Base-by-base conservation (phyloP, 2,797 vertebrate species). In the Gobio occitaniae region DNA sequence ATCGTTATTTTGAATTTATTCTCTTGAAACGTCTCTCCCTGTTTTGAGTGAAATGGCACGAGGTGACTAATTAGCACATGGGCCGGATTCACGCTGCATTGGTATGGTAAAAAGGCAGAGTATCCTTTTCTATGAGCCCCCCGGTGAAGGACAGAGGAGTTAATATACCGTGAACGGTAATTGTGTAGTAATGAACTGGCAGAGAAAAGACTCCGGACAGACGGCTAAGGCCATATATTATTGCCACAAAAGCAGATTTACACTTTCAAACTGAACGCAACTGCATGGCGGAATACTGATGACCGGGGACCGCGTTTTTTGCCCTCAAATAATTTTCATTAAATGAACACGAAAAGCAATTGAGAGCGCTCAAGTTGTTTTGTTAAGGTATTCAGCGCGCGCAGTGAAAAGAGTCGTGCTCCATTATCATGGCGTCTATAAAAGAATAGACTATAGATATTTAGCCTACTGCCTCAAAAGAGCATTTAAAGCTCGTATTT, bases 181-280 rank as follows among this genome's bases (percentile, higher is more conserved):
- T 98, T 98, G 98, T 98, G 97, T 97, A 98, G 97, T 98, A 99
- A 99, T 99, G 98, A 98, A 99, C 97, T 99, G 97, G 97, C 96
- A 95, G 94, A 97, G 93, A 98, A 98, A 98, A 97, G 97, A 96
- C 97, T 96, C 95, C 94, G 96, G 96, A 97, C 97, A 97, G 96
- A 96, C 96, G 96, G 96, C 96, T 96, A 97, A 97, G 96, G 97
- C 97, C 96, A 97, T 98, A 98, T 97, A 98, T 98, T 99, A 98
- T 93, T 91, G 92, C 94, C 91, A 99, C 97, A 98, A 98, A 97
- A 93, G 96, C 97, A 97, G 96, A 97, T 97, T 97, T 98, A 98
- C 97, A 98, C 96, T 97, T 97, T 97, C 95, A 97, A 97, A 97
- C 97, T 97, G 97, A 98, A 97, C 97, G 96, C 96, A 96, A 97